Evolutionary conservation across 2,113 vertebrate species (phyloP), one percentile per base, ranked within the genome.

Genomic region (Peromyscus polionotus): DNA sequence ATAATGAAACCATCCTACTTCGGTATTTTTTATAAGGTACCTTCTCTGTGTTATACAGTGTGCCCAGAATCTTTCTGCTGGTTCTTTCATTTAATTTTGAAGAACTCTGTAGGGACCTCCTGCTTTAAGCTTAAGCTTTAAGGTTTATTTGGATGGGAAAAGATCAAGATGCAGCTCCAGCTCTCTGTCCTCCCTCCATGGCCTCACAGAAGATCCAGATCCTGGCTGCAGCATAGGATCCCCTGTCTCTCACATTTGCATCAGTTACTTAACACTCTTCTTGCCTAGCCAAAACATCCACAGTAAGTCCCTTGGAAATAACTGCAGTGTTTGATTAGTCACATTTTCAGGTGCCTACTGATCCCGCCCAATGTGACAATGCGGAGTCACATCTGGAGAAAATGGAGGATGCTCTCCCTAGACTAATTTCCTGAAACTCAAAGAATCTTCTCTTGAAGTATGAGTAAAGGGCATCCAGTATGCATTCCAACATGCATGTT

Each of bases 211-310:
- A 36, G 26, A 63, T 33, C 5, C 4, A 9, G 45, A 19, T 76
- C n/a, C 12, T 68, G 45, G 11, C 70, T 39, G 14, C 0, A 3
- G 9, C 51, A 33, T 3, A 13, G 7, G 45, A 11, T 14, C 65
- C 36, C 39, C 48, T 14, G 20, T 39, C 61, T 57, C 2, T 91
- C 63, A 93, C 39, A 70, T 92, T 80, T 70, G 31, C 26, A 95
- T n/a, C 51, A 68, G 17, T 28, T 88, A n/a, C 68, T 48, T 45
- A 33, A 86, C 45, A 83, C 31, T 54, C 68, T 77, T 51, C 17
- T 31, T 51, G 22, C 59, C 51, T 11, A 59, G 42, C 14, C 61
- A 51, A 72, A 87, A 48, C 31, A 81, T 8, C 39, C 83, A 48
- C 28, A 51, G 5, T 36, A 73, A 45, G 11, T 75, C 7, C 57